Evolutionary conservation across 1,140 invertebrate species (phyloP), one percentile per base, ranked within the genome.

Genomic region (Venturia canescens): DNA sequence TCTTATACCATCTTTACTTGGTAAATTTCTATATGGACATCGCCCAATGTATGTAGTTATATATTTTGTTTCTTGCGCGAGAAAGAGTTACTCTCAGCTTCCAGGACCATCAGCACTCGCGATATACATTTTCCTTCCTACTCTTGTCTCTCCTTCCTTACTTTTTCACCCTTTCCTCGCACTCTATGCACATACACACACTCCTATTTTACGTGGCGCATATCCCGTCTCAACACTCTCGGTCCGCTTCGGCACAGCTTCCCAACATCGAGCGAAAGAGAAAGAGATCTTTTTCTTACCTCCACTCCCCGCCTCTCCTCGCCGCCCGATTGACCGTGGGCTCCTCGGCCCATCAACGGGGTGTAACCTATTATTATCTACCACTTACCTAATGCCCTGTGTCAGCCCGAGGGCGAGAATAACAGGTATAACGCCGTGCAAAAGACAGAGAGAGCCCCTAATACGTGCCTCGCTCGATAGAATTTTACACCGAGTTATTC

Each of bases 331-430:
- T 48, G 60, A 71, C 26, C 44, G 53, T 67, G 31, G 31, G 29
- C 74, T 27, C 38, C n/a, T 57, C 29, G 70, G 86, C 83, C 88
- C 87, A 90, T 90, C 88, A 89, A 87, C 88, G 89, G 86, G 88
- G 90, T 92, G 91, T 91, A 92, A 92, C 90, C 89, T 91, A 91
- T 91, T 86, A 92, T 92, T 92, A 92, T 91, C 89, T 89, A 88
- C 89, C 91, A 91, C 90, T 92, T 92, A 91, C 86, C 90, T 91
- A 91, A 91, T 90, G 87, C 88, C 83, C 87, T 88, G 84, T 90
- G 89, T 91, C 90, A 91, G 90, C 86, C 83, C 84, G 85, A 89
- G 85, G 87, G 85, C 85, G 84, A 83, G 86, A 88, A 89, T 89
- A 89, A 88, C 88, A 85, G 86, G 80, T 57, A 75, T 15, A 48